A percentile compares a stretch with the other conserved stretches of the same genome.
Evolutionary conservation across 2,797 vertebrate species (phyloP).

Genomic region (Xenentodon cancila): DNA sequence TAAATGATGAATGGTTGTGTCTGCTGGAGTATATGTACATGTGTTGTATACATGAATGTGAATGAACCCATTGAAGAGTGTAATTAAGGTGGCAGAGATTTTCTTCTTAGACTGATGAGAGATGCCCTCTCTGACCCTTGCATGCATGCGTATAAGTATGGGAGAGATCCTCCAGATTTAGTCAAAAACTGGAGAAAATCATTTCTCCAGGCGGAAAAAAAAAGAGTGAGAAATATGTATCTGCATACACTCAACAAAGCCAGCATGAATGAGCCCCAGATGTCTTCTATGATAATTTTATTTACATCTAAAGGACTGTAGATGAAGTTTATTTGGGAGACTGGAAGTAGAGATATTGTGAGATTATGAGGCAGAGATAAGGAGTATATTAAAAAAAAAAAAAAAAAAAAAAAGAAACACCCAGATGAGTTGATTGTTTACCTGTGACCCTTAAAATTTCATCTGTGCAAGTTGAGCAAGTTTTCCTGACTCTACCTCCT

Average conservation of each 20-base stretch:
- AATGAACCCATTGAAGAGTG: conserved; percentile 46
- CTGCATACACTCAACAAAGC: too few species aligned
- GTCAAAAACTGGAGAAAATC: too few species aligned
- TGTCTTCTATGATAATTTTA: too few species aligned
- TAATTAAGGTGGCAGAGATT: conserved; percentile 42
- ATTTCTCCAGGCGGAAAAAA: too few species aligned
- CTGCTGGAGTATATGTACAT: conserved; percentile 48
- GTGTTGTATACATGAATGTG: conserved; percentile 61
- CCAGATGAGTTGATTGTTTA: background rate
- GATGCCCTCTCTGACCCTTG: conserved; percentile 34
- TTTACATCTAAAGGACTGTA: too few species aligned
- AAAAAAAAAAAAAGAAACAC: background rate
- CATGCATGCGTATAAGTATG: background rate
- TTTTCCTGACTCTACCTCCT: conserved; percentile 35
- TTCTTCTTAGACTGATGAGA: conserved; percentile 39
- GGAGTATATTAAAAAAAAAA: background rate
- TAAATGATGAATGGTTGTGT: conserved; percentile 48
- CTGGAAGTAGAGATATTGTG: too few species aligned
- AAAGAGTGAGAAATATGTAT: too few species aligned
- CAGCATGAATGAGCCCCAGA: too few species aligned
- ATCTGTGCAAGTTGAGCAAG: conserved; percentile 30
- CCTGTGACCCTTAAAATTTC: conserved; percentile 29
- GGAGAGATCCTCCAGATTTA: conserved; percentile 1
- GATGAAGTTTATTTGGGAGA: background rate
- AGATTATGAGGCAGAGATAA: background rate